Base-by-base conservation (phyloP, 2,888 invertebrate species). In the Unio delphinus region DNA sequence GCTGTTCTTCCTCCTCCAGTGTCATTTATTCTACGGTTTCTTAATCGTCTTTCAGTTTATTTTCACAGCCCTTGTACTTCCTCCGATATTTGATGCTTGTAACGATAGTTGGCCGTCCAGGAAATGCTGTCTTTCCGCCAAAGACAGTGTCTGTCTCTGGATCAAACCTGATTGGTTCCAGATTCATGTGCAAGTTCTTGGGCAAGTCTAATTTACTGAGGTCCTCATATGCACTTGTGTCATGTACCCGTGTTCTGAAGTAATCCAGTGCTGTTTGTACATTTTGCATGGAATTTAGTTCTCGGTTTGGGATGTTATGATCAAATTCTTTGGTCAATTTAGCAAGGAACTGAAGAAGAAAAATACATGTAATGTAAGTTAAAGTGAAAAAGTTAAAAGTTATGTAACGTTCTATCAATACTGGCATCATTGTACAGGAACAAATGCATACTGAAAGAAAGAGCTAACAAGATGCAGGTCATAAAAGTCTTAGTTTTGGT, bases 111-210 rank as follows among this genome's bases (percentile, higher is more conserved):
- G 96, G 95, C 85, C 94, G 94, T 84, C 94, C 93, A 1, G 96
- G 96, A 89, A 94, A 98, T 0, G 96, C 97, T 45, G 95, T 94
- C 80, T 93, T 89, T 15, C 97, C 97, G 76, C 92, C 92, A 75
- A 84, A 87, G 88, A 95, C 94, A 0, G 92, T 93, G 84, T 95
- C 95, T 0, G 93, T 93, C 26, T 94, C 94, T 78, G 96, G 95
- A 91, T 96, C 93, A 90, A 96, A 98, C 69, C 96, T 92, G 61
- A 94, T 89, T 89, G 95, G 95, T 63, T 97, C 94, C 72, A 93
- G 91, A 87, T 95, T 94, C 5, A 98, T 92, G 89, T 97, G 94
- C 45, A 98, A 90, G 91, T 98, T 98, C 84, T 94, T 94, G 0
- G 98, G 97, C 65, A 98, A 90, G 55, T 96, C 93, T 64, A 84